These are phyloP conservation scores for Nylanderia fulva DNA, from an alignment of 1,140 invertebrate genomes.

Conservation along the genomic window DNA sequence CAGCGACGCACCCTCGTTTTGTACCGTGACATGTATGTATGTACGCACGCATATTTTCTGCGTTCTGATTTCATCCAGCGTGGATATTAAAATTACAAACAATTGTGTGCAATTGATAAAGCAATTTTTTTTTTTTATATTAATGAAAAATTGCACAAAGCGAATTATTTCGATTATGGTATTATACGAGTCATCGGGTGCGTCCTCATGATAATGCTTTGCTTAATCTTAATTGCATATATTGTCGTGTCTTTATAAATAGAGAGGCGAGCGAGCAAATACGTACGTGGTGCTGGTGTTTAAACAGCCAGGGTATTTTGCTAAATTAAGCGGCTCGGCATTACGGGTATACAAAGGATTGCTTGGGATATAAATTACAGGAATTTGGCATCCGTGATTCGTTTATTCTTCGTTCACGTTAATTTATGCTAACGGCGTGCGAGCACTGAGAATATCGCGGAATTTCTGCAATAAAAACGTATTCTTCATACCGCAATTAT, in stretches of 20 bases:
- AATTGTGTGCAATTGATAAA: slow-evolving; percentile 10
- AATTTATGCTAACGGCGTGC: slow-evolving; percentile 10
- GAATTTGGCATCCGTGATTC: slow-evolving; percentile 32
- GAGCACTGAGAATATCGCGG: not conserved
- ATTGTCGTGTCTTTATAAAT: not conserved
- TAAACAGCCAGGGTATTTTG: slow-evolving; percentile 16
- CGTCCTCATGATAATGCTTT: not conserved
- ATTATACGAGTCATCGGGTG: not conserved
- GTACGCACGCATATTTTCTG: slow-evolving; percentile 15
- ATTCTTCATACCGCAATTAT: not conserved
- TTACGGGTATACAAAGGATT: slow-evolving; percentile 45
- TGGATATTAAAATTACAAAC: slow-evolving; percentile 63
- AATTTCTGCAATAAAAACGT: slow-evolving; percentile 11
- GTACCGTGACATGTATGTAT: slow-evolving; percentile 5
- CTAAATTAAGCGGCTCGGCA: slow-evolving; percentile 55
- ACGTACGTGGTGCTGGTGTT: slow-evolving; percentile 7
- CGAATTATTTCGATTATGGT: not conserved
- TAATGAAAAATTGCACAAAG: not conserved
- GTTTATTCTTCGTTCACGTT: not conserved
- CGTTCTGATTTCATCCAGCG: not conserved
- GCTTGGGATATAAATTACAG: slow-evolving; percentile 40
- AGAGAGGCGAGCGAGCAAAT: not conserved
- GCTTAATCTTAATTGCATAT: slow-evolving; percentile 46
- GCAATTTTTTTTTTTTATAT: slow-evolving; percentile 23
- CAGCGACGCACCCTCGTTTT: slow-evolving; percentile 48